These are phyloP conservation scores for Barnardius zonarius DNA, from an alignment of 2,113 vertebrate species.

Conservation along the genomic window DNA sequence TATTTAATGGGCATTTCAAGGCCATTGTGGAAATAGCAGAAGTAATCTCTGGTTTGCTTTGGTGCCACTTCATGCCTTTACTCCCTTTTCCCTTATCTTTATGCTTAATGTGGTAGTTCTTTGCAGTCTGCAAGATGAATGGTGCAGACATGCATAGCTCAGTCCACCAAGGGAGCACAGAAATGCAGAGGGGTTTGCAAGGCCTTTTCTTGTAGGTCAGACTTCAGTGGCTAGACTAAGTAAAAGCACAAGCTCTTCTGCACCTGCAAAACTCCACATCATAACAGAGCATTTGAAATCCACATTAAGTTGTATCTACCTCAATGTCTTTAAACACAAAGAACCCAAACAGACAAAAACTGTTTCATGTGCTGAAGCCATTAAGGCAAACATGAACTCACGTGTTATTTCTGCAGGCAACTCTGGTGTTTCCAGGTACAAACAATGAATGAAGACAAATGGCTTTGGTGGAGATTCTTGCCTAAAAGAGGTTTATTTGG, in stretches of 20 bases:
- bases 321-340: neutral
- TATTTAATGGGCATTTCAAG: neutral
- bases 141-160: neutral
- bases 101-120: neutral
- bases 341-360: neutral
- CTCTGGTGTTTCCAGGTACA: neutral
- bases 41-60: neutral
- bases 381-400: rapidly evolving
- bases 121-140: neutral
- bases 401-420: rapidly evolving
- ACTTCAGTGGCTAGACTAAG: neutral
- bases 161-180: neutral
- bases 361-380: neutral
- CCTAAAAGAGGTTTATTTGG: neutral
- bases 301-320: neutral
- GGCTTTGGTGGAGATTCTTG: neutral
- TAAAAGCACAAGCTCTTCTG: neutral
- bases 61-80: neutral
- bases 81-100: too few relatives aligned
- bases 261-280: neutral
- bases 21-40: neutral
- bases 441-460: neutral
- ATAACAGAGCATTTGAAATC: neutral
- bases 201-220: neutral
- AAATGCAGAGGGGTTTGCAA: neutral